Base-by-base conservation (phyloP, 2,888 invertebrate genomes). In the Nemotelus pantherinus region DNA sequence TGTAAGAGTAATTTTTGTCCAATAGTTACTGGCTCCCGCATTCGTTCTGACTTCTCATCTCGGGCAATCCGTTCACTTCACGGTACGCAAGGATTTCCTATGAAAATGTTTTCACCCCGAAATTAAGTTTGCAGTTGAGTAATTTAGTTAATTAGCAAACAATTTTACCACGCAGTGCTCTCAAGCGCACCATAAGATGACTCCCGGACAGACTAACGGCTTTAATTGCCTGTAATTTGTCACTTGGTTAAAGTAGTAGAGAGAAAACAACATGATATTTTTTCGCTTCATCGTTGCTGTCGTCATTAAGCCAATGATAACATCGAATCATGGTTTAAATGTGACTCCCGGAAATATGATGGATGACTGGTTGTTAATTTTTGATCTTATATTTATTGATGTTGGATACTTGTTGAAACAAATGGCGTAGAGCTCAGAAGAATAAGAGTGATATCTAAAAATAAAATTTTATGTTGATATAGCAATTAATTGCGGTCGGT, bases 81-180 rank as follows among this genome's bases (percentile, higher is more conserved):
- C 25, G 25, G 25, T 25, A 25, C 25, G 25, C 50, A 10, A 53
- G 43, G n/a, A 41, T 70, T 48, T 74, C 48, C 25, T 25, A 25
- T 43, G 60, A 63, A 55, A 60, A 74, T 74, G 74, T 74, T 74
- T 74, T 74, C 77, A 45, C 74, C 67, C 63, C 72, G 79, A 77
- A 77, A 79, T 79, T 77, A 68, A 79, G 72, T 79, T 79, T 77
- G 77, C 79, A 79, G 79, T 79, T 77, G 79, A 79, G 77, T 79
- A 79, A 79, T 79, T 77, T 74, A 74, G 77, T 79, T 79, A 79
- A 79, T 79, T 79, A 79, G 77, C 79, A 79, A 77, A 74, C 77
- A 79, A 77, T 79, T 79, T 77, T 60, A 68, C 67, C 68, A 68
- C 77, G 68, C 74, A 74, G 77, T 77, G 60, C 68, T 71, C 63